Conservation (phyloP, 1,140 invertebrate species). For the Dolichoris vasculosae region DNA sequence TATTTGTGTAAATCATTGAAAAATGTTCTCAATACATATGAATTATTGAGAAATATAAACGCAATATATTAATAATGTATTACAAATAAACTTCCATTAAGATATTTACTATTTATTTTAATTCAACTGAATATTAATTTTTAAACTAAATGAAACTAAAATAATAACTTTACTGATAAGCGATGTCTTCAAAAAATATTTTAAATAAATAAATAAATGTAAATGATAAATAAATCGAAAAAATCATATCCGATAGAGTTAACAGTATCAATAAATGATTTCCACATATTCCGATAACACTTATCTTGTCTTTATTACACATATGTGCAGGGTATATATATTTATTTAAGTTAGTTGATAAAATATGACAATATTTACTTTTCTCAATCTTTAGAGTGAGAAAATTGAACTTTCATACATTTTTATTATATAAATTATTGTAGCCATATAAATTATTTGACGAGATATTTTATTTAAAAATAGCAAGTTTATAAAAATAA, state of each 20-base stretch:
- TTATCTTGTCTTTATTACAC: conserved; percentile 3
- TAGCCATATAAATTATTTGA: no score
- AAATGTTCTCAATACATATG: no score
- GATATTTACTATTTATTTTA: background rate
- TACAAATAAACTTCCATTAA: background rate
- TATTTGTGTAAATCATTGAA: no score
- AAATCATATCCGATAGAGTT: background rate
- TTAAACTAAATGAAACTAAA: background rate
- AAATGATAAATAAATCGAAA: background rate
- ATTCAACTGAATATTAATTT: background rate
- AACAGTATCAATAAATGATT: background rate
- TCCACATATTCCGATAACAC: background rate
- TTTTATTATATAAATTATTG: background rate
- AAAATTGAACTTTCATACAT: background rate
- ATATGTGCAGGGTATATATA: conserved; percentile 7
- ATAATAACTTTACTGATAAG: background rate
- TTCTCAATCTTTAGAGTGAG: background rate
- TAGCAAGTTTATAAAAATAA: no score
- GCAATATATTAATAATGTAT: background rate
- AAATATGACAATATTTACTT: conserved; percentile 17
- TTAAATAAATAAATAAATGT: background rate
- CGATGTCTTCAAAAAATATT: background rate
- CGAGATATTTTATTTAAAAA: no score
- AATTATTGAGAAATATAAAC: background rate
- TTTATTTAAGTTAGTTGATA: background rate